Conservation (phyloP, 2,113 vertebrate species). For the Thamnaconus septentrionalis region DNA sequence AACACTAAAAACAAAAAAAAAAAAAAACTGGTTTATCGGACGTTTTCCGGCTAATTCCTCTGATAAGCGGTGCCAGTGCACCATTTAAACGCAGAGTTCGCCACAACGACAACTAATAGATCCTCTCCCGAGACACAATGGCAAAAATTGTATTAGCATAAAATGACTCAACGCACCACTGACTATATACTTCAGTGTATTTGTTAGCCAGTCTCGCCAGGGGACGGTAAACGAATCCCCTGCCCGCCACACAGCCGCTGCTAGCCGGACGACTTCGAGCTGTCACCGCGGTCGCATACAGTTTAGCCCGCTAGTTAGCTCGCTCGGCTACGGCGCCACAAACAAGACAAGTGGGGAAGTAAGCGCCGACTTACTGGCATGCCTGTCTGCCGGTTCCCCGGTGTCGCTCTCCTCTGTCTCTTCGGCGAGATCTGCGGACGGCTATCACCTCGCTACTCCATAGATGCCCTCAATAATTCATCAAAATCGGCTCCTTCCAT, state of each 20-base stretch:
- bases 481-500: constrained; percentile 69
- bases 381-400: constrained; percentile 57
- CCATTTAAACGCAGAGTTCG: constrained; percentile 12
- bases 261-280: constrained; percentile 54
- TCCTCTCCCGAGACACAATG: neutral
- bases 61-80: neutral
- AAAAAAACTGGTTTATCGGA: neutral
- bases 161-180: neutral
- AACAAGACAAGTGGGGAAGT: constrained; percentile 34
- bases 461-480: constrained; percentile 71
- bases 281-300: constrained; percentile 51
- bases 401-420: constrained; percentile 34
- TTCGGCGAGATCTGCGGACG: constrained; percentile 7
- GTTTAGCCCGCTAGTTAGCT: constrained; percentile 66
- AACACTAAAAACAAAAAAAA: too few relatives aligned
- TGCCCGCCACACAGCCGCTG: constrained; percentile 11
- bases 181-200: neutral
- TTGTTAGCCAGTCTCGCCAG: neutral
- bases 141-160: neutral
- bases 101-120: constrained; percentile 2
- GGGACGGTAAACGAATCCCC: constrained; percentile 27
- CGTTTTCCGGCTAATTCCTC: neutral
- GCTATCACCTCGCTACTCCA: constrained; percentile 61
- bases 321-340: constrained; percentile 51
- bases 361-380: constrained; percentile 76